Evolutionary conservation across 2,113 vertebrate genomes (phyloP), one percentile per base, ranked within the genome.

Genomic region (Chloroceryle aenea): DNA sequence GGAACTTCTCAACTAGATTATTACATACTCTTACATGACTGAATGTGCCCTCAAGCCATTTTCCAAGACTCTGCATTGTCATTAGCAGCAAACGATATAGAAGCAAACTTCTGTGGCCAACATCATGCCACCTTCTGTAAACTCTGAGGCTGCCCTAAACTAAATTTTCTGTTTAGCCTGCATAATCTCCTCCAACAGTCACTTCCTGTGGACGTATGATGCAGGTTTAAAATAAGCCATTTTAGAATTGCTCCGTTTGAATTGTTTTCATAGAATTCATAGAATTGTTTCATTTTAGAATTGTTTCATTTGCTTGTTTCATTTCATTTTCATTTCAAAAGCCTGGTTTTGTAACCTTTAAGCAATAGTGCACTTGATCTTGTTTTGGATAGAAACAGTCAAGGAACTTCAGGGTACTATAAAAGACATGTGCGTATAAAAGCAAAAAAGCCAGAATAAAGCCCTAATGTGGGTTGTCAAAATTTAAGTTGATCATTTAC

Each of bases 371-470:
- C 7, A 14, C 67, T 94, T 79, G 32, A 69, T 80, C 80, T 21
- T 80, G 47, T 85, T 95, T 85, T 74, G 86, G 47, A 69, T 89
- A 93, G 88, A 95, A 95, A 85, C 66, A 86, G 84, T 80, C 86
- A 91, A 91, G 36, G 58, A 94, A 93, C 63, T 94, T 87, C 36
- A 94, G 92, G 74, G 94, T 90, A 85, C 62, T 89, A 91, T 92
- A 96, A 96, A 96, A 95, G 86, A 80, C 89, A 90, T 95, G 91
- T 68, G 62, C 59, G 30, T 90, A 94, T 87, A 95, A 95, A 96
- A 85, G 93, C 88, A 93, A 96, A 95, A 93, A 95, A 96, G 89
- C 90, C 97, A 89, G 96, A 93, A 97, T 95, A 92, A 92, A 95
- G 92, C 95, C 95, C 96, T 93, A 89, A 53, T 78, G 48, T 63